Conservation (phyloP, 2,888 invertebrate genomes). For the Cephus pulcher region DNA sequence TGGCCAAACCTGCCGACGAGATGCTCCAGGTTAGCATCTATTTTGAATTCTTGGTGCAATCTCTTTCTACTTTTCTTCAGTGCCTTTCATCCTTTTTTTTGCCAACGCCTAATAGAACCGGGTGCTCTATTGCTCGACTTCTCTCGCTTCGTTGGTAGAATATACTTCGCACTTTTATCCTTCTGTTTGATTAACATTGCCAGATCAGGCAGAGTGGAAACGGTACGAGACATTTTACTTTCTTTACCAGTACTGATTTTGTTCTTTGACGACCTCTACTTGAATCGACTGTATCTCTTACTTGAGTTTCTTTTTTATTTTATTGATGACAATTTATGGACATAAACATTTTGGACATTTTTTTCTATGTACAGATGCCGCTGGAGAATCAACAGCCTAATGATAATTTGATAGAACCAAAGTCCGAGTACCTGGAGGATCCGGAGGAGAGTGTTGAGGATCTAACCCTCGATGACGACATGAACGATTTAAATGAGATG, state of each 20-base stretch:
- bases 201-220: constrained; percentile 57
- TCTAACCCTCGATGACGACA: constrained; percentile 84
- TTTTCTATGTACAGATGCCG: constrained; percentile 47
- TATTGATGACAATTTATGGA: neutral
- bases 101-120: constrained; percentile 59
- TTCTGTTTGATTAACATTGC: constrained; percentile 45
- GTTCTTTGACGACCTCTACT: neutral
- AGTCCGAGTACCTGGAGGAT: constrained; percentile 80
- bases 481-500: constrained; percentile 75
- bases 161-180: constrained; percentile 58
- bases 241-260: neutral
- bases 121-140: constrained; percentile 38
- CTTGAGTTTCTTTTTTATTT: neutral
- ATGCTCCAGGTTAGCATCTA: constrained; percentile 58
- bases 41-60: constrained; percentile 1
- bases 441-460: constrained; percentile 84
- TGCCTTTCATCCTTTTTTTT: neutral
- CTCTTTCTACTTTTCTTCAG: constrained; percentile 9
- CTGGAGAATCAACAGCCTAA: constrained; percentile 71
- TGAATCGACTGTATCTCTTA: neutral
- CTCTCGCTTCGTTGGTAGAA: constrained; percentile 63
- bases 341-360: neutral
- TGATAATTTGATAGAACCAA: constrained; percentile 74
- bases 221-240: constrained; percentile 50
- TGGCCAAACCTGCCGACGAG: constrained; percentile 64